These are phyloP conservation scores for Prinia subflava DNA, from an alignment of 2,113 vertebrate species.

Conservation along the genomic window DNA sequence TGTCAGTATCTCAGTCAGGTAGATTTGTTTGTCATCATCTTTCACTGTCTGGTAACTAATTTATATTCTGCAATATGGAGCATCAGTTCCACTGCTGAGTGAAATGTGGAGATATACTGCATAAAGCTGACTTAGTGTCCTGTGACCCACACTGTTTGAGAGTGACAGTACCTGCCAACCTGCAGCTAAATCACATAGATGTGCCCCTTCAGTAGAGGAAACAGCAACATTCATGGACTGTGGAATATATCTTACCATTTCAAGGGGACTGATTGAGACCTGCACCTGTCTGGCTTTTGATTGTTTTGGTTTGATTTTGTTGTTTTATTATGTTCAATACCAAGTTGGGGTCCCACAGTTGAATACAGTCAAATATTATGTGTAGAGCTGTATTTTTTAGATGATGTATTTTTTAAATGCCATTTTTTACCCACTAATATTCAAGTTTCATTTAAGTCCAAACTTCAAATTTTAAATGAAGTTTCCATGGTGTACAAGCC, in stretches of 20 bases:
- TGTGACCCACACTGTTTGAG: background rate
- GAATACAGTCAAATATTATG: background rate
- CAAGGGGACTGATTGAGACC: background rate
- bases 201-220: background rate
- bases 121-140: background rate
- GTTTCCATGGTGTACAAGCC: background rate
- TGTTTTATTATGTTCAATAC: background rate
- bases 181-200: background rate
- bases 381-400: background rate
- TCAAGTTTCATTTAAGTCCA: background rate
- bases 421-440: background rate
- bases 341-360: background rate
- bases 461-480: background rate
- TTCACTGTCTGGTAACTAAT: background rate
- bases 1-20: background rate
- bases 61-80: background rate
- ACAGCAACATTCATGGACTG: background rate
- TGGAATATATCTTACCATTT: background rate
- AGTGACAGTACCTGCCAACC: background rate
- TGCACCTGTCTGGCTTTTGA: background rate
- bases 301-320: background rate
- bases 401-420: background rate
- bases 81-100: background rate
- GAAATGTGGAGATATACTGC: background rate
- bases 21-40: background rate